Base-by-base conservation (phyloP, 2,113 vertebrate species). In the Gavia stellata region DNA sequence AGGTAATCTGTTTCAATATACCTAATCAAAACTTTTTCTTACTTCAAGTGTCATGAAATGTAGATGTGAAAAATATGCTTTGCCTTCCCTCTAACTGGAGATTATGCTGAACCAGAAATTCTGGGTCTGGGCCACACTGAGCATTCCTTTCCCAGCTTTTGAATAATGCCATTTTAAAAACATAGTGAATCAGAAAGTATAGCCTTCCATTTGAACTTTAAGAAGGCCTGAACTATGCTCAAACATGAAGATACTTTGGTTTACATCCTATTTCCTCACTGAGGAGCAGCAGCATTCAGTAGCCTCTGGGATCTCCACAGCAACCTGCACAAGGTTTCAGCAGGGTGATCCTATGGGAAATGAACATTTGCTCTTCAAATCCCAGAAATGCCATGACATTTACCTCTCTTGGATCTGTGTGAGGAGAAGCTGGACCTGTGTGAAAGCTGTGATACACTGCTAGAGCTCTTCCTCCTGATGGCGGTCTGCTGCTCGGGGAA, bases 361-460 rank as follows among this genome's bases (percentile, higher is more conserved):
- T 36, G 7, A 72, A 72, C 1, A 1, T 58, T 85, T 91, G 18
- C 33, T 81, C 45, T 78, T 95, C 45, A 34, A 63, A 87, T 73
- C 16, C 19, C 42, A 38, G 44, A 45, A 24, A 25, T 29, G 26
- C 15, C 14, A 16, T 4, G 15, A 61, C 6, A 50, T 68, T 75
- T 97, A 99, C 99, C 99, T 99, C 98, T 98, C 81, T 99, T 99
- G 49, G 99, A 99, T 81, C 98, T 98, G 12, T 98, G 97, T 55
- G 99, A 99, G 13, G 98, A 99, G 93, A 98, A 98, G 73, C 98
- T 98, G 38, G 99, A 99, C 47, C 97, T 97, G 29, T 97, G 98
- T 5, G 99, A 99, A 50, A 98, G 90, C 88, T 98, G 98, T 7
- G 99, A 99, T 26, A 97, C 96, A 18, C 98, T 98, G 36, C 98